Evolutionary conservation across 2,797 vertebrate species (phyloP), one percentile per base, ranked within the genome.

Genomic region (Oreonectes daqikongensis): DNA sequence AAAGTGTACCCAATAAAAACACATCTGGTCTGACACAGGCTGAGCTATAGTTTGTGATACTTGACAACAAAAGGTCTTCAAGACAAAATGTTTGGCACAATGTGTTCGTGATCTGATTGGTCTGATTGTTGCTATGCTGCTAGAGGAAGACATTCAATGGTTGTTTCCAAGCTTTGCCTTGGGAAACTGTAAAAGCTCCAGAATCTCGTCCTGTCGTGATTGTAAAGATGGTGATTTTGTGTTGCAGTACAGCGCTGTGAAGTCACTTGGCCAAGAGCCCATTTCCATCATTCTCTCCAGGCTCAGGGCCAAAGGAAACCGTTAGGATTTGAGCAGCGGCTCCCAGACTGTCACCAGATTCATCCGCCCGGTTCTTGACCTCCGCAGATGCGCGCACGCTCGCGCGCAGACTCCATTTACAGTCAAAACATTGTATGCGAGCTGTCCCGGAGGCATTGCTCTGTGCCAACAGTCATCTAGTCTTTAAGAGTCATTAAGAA

Each of bases 211-310:
- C 52, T 66, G 53, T 81, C 83, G 84, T 85, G 84, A 85, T 40
- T 85, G 84, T 79, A 86, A 85, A 90, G 84, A 88, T 82, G 82
- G 87, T 82, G 88, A 91, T 85, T 81, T 89, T 80, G 81, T 86
- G 84, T 30, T 66, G 70, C 78, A 75, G 85, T 85, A 88, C 88
- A 89, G 83, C 69, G 85, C 89, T 89, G 86, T 92, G 90, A 93
- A 94, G 92, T 93, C 89, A 88, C 87, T 90, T 95, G 93, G 93
- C 89, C 73, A 26, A 60, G 76, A 78, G 94, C 93, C 91, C 84
- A 84, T 93, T 94, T 95, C 92, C 92, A 91, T 91, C 90, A 81
- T 79, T 83, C 83, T 76, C 78, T 79, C 82, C 80, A 79, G 86
- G 86, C 81, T 30, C 40, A 68, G 86, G 86, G 90, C 90, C 88